Conservation (phyloP, 2,888 invertebrate species). For the Oligia latruncula region DNA sequence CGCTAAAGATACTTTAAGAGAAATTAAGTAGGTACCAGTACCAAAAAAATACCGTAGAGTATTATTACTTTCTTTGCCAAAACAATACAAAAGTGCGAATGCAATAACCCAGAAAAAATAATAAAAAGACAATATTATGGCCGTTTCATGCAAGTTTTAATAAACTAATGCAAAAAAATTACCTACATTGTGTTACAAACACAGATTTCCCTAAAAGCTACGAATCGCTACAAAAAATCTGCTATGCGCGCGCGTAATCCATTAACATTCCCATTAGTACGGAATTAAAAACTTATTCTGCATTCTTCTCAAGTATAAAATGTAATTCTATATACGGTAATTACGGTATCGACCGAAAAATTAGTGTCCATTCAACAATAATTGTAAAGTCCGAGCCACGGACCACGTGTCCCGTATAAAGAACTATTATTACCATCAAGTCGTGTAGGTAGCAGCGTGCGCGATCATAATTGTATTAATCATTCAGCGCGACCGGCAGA, state of each 20-base stretch:
- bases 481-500: constrained; percentile 89
- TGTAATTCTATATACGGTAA: constrained; percentile 67
- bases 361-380: constrained; percentile 67
- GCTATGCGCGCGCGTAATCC: constrained; percentile 55
- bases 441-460: constrained; percentile 86
- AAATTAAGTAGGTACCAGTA: background rate
- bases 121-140: background rate
- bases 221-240: constrained; percentile 56
- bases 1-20: constrained; percentile 8
- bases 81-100: constrained; percentile 10
- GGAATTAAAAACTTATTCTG: constrained; percentile 49
- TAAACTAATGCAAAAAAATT: background rate
- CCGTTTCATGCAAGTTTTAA: constrained; percentile 5
- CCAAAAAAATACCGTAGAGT: background rate
- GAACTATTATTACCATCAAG: constrained; percentile 85
- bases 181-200: constrained; percentile 4
- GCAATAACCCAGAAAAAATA: constrained; percentile 28
- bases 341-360: constrained; percentile 72
- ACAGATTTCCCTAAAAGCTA: constrained; percentile 44
- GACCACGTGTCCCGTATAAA: constrained; percentile 88
- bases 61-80: constrained; percentile 8
- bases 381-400: constrained; percentile 67
- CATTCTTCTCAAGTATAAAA: constrained; percentile 58
- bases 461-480: constrained; percentile 90
- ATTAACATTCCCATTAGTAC: constrained; percentile 38